Evolutionary conservation across 2,797 vertebrate genomes (phyloP).

Genomic region (Alcedo quadribrachys): DNA sequence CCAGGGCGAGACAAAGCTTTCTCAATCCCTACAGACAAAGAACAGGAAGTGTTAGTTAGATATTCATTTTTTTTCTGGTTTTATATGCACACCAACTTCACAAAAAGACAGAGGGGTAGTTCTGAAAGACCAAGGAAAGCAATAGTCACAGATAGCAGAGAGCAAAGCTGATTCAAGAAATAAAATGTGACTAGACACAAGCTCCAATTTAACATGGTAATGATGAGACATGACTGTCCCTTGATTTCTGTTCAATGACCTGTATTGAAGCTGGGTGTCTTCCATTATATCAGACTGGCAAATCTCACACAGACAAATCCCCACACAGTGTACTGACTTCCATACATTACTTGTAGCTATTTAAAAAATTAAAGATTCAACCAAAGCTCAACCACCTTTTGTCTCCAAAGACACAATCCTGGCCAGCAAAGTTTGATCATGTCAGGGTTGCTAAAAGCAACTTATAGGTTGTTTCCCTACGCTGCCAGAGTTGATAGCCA

Average conservation of each 20-base stretch:
- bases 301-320: neutral
- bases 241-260: neutral
- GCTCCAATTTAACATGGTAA: neutral
- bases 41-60: neutral
- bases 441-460: neutral
- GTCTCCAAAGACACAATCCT: neutral
- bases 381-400: neutral
- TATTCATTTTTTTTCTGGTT: neutral
- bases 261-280: neutral
- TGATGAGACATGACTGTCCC: neutral
- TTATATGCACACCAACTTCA: neutral
- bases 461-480: neutral
- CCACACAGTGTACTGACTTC: neutral
- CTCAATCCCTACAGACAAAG: constrained; percentile 87
- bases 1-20: constrained; percentile 93
- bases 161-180: neutral
- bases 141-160: neutral
- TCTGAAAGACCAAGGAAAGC: neutral
- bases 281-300: neutral
- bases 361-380: neutral
- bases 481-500: neutral
- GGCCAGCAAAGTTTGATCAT: neutral
- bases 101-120: neutral
- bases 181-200: neutral
- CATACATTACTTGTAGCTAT: neutral